Conservation (phyloP, 2,888 invertebrate genomes). For the Diarsia dahlii region DNA sequence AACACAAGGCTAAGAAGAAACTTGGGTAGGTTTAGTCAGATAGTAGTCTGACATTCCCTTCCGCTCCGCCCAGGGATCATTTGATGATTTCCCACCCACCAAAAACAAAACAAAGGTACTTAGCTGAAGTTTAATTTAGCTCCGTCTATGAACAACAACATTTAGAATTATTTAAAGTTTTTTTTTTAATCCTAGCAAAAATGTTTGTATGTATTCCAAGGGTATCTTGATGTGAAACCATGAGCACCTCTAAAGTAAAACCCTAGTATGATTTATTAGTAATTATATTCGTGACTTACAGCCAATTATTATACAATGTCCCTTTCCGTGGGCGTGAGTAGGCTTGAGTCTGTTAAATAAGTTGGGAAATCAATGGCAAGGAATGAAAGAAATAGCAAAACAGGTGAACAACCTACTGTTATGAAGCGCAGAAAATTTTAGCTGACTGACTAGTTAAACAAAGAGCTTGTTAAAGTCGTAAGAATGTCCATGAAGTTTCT, state of each 20-base stretch:
- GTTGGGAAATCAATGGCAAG: neutral
- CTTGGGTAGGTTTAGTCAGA: too few species aligned
- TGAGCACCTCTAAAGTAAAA: neutral
- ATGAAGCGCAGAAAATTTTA: neutral
- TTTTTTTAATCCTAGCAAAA: neutral
- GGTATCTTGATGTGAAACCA: neutral
- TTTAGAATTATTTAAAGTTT: neutral
- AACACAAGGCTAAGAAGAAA: too few species aligned
- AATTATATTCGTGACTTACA: constrained; percentile 5
- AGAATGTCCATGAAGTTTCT: too few species aligned
- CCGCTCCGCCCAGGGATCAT: too few species aligned
- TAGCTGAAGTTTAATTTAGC: neutral
- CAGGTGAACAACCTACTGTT: neutral
- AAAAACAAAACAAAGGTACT: neutral
- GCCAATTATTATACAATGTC: neutral
- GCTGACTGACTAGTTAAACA: neutral
- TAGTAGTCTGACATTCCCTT: too few species aligned
- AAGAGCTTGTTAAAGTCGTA: neutral
- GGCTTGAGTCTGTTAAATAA: neutral
- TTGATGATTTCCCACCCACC: too few species aligned
- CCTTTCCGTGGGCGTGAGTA: neutral
- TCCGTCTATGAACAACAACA: neutral
- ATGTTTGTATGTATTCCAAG: neutral
- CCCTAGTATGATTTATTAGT: neutral
- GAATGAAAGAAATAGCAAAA: neutral